Conservation (phyloP, 2,888 invertebrate genomes). For the Bhutanitis thaidina region DNA sequence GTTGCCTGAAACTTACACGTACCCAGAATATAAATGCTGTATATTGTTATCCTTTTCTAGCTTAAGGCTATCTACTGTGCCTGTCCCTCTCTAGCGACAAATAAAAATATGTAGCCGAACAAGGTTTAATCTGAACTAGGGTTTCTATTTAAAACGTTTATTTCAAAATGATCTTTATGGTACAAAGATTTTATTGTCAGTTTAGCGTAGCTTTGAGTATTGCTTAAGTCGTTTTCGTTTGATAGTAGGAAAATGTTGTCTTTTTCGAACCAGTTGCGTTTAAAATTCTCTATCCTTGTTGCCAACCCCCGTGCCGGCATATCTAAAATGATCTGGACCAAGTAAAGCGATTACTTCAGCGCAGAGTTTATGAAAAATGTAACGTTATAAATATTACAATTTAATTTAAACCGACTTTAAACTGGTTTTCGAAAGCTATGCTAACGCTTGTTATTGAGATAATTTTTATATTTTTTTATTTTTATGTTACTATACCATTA, state of each 20-base stretch:
- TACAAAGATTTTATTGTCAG: conserved; percentile 31
- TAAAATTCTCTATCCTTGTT: conserved; percentile 73
- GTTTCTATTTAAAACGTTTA: conserved; percentile 19
- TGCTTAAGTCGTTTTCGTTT: conserved; percentile 45
- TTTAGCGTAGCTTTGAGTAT: conserved; percentile 27
- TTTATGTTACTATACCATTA: too few relatives aligned
- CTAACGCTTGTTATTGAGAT: too few relatives aligned
- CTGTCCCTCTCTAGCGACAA: conserved; percentile 11
- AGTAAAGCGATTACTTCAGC: conserved; percentile 70
- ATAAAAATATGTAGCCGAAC: conserved; percentile 19
- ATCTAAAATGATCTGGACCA: conserved; percentile 75
- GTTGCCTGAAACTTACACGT: conserved; percentile 80
- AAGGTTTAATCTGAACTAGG: conserved; percentile 15
- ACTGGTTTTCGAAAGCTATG: too few relatives aligned
- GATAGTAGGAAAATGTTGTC: conserved; percentile 64
- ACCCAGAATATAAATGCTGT: conserved; percentile 77
- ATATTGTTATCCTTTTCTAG: conserved; percentile 44
- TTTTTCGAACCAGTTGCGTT: conserved; percentile 77
- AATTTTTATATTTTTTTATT: too few relatives aligned
- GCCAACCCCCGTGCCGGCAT: conserved; percentile 57
- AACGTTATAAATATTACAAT: conserved; percentile 63
- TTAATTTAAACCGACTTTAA: conserved; percentile 24
- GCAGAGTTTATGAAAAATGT: conserved; percentile 65
- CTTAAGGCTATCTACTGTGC: neutral
- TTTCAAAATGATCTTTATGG: conserved; percentile 44